Conservation (phyloP, 1,140 invertebrate genomes). For the Bombus confusus region DNA sequence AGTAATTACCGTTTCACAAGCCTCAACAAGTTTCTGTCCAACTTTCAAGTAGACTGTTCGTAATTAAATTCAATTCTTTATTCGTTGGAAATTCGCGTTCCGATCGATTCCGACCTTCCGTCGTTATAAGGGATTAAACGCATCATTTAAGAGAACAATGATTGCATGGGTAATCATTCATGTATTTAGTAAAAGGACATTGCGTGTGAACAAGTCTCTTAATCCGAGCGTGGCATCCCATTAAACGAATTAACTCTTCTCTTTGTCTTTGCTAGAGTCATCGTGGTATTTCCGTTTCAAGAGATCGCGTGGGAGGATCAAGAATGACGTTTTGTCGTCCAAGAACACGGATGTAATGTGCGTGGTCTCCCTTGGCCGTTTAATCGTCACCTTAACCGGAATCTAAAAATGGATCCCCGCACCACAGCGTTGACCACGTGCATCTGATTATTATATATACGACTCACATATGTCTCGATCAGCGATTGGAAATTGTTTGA, state of each 20-base stretch:
- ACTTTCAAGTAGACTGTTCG: too few species aligned
- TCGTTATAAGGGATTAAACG: background rate
- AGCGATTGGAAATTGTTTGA: background rate
- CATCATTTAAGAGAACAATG: background rate
- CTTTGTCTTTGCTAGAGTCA: background rate
- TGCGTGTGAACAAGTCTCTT: background rate
- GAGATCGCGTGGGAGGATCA: constrained; percentile 11
- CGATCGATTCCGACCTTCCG: background rate
- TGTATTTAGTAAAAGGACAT: background rate
- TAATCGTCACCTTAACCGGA: constrained; percentile 36
- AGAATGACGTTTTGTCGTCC: constrained; percentile 2
- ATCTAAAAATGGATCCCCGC: constrained; percentile 45
- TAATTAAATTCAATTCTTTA: background rate
- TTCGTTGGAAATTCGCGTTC: background rate
- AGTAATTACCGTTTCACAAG: background rate
- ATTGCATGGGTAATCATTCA: background rate
- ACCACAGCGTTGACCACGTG: constrained; percentile 15
- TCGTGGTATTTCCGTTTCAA: background rate
- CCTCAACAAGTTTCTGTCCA: background rate
- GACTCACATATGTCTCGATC: background rate
- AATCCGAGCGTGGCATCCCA: too few species aligned
- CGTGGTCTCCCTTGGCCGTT: constrained; percentile 34
- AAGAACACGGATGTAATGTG: constrained; percentile 19
- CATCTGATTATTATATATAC: background rate
- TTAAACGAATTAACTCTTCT: background rate